phyloP scores from a whole-genome alignment of 2,888 invertebrate genomes.

The Metacarcinus magister region DNA sequence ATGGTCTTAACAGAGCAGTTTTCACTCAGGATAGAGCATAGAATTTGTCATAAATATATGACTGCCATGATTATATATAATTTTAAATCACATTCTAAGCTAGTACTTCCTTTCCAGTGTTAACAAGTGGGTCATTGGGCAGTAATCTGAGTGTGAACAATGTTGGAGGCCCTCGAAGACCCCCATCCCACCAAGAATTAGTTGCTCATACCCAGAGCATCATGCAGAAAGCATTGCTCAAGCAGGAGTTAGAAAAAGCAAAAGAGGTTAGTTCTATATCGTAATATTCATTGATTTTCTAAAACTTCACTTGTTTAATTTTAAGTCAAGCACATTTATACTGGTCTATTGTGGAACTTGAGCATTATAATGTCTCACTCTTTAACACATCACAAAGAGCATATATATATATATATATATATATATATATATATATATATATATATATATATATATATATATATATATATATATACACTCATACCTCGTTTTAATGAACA shows the following conservation, averaged over 20 bases:
- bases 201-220: conserved; percentile 94
- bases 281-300: background rate
- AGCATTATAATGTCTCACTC: background rate
- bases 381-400: background rate
- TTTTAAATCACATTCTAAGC: background rate
- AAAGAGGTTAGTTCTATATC: conserved; percentile 71
- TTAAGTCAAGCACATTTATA: background rate
- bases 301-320: background rate
- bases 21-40: too few species aligned
- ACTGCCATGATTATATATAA: background rate
- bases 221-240: conserved; percentile 93
- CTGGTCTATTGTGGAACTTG: background rate
- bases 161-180: conserved; percentile 74
- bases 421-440: too few species aligned
- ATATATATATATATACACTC: too few species aligned
- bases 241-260: conserved; percentile 93
- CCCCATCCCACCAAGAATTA: conserved; percentile 91
- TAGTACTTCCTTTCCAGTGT: conserved; percentile 64
- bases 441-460: too few species aligned
- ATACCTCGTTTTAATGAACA: too few species aligned
- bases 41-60: too few species aligned
- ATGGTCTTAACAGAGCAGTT: background rate
- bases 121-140: conserved; percentile 70
- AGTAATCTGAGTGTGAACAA: conserved; percentile 73
- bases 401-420: too few species aligned